Conservation (phyloP, 2,888 invertebrate genomes). For the Anagyrus pseudococci region DNA sequence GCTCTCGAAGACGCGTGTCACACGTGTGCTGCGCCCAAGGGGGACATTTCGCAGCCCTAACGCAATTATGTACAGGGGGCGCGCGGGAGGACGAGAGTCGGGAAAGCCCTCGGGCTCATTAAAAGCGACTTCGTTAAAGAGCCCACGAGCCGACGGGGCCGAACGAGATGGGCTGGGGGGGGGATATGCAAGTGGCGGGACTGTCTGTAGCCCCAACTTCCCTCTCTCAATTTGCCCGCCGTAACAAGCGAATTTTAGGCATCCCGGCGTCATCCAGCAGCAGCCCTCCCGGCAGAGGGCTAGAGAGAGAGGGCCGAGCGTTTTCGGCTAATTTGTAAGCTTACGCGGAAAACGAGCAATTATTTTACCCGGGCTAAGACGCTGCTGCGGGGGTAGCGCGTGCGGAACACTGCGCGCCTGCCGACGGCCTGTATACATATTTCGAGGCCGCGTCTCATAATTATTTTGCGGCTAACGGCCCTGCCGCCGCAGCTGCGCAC, state of each 20-base stretch:
- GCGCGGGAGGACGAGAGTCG: slow-evolving; percentile 18
- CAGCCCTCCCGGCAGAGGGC: not conserved
- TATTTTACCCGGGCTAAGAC: slow-evolving; percentile 27
- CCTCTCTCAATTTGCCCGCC: slow-evolving; percentile 39
- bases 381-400: not conserved
- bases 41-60: slow-evolving; percentile 49
- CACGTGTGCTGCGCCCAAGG: slow-evolving; percentile 1
- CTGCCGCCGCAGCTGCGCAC: not conserved
- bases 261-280: not conserved
- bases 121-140: slow-evolving; percentile 53
- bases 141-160: not conserved
- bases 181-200: no score
- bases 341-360: slow-evolving; percentile 35
- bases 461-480: no score
- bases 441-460: no score
- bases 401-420: no score
- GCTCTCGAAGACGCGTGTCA: no score
- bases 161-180: slow-evolving; percentile 4
- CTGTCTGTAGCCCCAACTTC: slow-evolving; percentile 13
- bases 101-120: slow-evolving; percentile 46
- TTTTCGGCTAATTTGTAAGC: slow-evolving; percentile 35
- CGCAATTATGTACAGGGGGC: slow-evolving; percentile 47
- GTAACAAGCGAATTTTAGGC: slow-evolving; percentile 40
- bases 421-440: no score
- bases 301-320: not conserved